A percentile compares a stretch with the other conserved stretches of the same genome.
Conservation (phyloP, 1,140 invertebrate genomes). For the Brachionus angularis region DNA sequence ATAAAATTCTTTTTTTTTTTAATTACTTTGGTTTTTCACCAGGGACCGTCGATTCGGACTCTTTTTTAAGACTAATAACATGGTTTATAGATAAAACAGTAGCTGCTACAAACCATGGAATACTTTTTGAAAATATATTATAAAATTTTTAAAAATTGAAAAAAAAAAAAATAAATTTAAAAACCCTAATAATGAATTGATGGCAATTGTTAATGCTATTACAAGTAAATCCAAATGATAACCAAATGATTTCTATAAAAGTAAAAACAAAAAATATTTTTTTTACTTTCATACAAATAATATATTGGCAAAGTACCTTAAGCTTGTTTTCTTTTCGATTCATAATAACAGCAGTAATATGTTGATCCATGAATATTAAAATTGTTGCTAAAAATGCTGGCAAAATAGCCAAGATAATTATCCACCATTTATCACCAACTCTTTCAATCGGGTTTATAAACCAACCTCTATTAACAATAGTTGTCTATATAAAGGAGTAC, state of each 20-base stretch:
- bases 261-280: not conserved
- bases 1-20: not conserved
- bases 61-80: slow-evolving; percentile 90
- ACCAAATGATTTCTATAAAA: slow-evolving; percentile 77
- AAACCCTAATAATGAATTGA: slow-evolving; percentile 86
- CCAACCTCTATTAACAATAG: slow-evolving; percentile 74
- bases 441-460: slow-evolving; percentile 76
- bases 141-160: too few relatives aligned
- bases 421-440: slow-evolving; percentile 69
- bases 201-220: slow-evolving; percentile 77
- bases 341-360: slow-evolving; percentile 95
- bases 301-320: slow-evolving; percentile 59
- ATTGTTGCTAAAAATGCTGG: slow-evolving; percentile 91
- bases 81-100: slow-evolving; percentile 97
- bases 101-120: slow-evolving; percentile 93
- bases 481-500: slow-evolving; percentile 63
- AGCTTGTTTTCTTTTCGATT: slow-evolving; percentile 97
- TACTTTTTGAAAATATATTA: slow-evolving; percentile 38
- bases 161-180: too few relatives aligned
- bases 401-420: slow-evolving; percentile 71
- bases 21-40: slow-evolving; percentile 83
- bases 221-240: slow-evolving; percentile 95
- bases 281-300: not conserved
- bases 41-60: slow-evolving; percentile 91
- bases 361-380: slow-evolving; percentile 98